phyloP scores from a whole-genome alignment of 2,888 invertebrate species.

The Aplocera efformata region DNA sequence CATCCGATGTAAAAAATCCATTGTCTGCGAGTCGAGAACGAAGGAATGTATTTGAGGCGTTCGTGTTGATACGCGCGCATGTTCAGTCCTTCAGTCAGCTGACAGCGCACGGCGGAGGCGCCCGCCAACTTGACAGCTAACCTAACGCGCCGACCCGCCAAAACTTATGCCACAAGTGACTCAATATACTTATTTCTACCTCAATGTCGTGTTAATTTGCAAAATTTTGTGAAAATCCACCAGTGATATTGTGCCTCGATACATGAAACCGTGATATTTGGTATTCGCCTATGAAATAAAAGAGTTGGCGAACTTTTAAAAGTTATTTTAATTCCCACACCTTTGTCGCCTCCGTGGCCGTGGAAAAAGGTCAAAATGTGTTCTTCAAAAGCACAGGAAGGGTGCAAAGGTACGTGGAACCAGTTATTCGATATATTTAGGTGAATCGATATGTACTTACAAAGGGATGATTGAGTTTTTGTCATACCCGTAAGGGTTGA shows the following conservation, averaged over 20 bases:
- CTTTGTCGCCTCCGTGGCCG: slow-evolving; percentile 16
- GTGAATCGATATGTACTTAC: slow-evolving; percentile 23
- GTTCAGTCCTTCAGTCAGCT: slow-evolving; percentile 24
- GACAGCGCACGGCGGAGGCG: slow-evolving; percentile 17
- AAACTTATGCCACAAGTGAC: slow-evolving; percentile 5
- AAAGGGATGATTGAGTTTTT: slow-evolving; percentile 24
- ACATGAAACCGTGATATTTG: slow-evolving; percentile 11
- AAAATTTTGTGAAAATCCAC: slow-evolving; percentile 7
- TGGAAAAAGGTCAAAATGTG: slow-evolving; percentile 27
- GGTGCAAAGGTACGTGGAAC: slow-evolving; percentile 26
- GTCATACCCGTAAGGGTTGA: slow-evolving; percentile 15
- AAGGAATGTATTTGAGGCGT: slow-evolving; percentile 3
- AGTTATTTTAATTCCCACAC: slow-evolving; percentile 23
- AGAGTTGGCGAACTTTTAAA: slow-evolving; percentile 11
- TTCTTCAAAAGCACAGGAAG: slow-evolving; percentile 16
- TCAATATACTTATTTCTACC: slow-evolving; percentile 9
- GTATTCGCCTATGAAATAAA: slow-evolving; percentile 17
- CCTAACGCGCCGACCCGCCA: slow-evolving; percentile 14
- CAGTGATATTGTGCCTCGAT: slow-evolving; percentile 11
- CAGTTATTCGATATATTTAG: slow-evolving; percentile 30
- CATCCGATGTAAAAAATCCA: slow-evolving; percentile 19
- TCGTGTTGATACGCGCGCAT: neutral
- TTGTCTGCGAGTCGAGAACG: slow-evolving; percentile 12
- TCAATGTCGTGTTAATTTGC: slow-evolving; percentile 7
- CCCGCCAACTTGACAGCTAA: slow-evolving; percentile 10